Conservation (phyloP, 2,113 vertebrate species). For the Ceyx margarethae region DNA sequence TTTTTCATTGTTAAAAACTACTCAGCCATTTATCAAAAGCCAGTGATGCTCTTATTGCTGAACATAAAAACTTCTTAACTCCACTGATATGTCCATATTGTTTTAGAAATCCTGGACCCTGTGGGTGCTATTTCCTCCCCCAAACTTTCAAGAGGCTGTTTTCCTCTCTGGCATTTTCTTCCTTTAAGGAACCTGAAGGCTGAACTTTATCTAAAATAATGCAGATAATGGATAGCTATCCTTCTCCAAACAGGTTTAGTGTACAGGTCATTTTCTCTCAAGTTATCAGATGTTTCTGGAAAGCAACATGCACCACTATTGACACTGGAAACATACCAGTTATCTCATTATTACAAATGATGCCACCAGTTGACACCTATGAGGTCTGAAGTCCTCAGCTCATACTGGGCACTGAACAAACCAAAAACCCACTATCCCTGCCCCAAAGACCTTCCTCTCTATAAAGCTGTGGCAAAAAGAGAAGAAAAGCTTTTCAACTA, state of each 20-base stretch:
- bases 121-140: neutral
- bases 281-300: neutral
- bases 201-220: neutral
- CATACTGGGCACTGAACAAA: neutral
- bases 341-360: accelerated
- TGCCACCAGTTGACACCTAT: accelerated
- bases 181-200: neutral
- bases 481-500: neutral
- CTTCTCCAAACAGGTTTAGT: neutral
- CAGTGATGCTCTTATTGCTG: neutral
- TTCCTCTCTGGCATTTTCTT: neutral
- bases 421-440: neutral
- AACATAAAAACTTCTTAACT: neutral
- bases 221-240: neutral
- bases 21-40: constrained; percentile 51
- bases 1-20: constrained; percentile 69
- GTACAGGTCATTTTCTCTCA: neutral
- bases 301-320: accelerated
- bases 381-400: neutral
- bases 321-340: accelerated
- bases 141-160: neutral
- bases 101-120: neutral
- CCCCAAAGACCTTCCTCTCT: neutral
- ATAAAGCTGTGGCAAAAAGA: accelerated
- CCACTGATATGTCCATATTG: neutral